Evolutionary conservation across 2,888 invertebrate genomes (phyloP).

Genomic region (Rugalucina vietnamica): DNA sequence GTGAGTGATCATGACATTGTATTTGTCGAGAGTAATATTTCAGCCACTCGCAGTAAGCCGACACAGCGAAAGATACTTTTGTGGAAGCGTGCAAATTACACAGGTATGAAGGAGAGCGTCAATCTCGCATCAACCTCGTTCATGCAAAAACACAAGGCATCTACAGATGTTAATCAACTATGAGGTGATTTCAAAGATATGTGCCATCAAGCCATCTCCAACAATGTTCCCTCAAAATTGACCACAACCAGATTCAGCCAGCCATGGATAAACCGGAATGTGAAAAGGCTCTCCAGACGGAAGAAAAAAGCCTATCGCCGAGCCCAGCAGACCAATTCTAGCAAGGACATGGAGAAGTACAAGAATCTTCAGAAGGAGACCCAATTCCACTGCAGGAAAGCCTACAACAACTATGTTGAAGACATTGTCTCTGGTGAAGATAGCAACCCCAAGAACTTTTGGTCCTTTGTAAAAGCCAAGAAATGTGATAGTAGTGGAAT

Average conservation of each 20-base stretch:
- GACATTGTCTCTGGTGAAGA: background rate
- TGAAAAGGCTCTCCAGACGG: background rate
- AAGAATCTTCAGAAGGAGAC: background rate
- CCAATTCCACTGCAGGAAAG: background rate
- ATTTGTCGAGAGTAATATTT: background rate
- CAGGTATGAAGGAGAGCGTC: background rate
- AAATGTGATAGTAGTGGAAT: background rate
- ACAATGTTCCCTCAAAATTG: background rate
- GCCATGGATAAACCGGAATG: background rate
- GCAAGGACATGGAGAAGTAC: background rate
- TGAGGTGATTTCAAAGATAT: background rate
- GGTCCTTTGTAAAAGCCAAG: background rate
- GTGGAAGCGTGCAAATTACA: background rate
- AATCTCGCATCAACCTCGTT: background rate
- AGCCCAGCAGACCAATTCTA: background rate
- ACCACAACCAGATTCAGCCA: background rate
- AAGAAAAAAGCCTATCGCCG: background rate
- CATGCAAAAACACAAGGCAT: background rate
- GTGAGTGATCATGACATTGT: slow-evolving; percentile 32
- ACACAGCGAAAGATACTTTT: background rate
- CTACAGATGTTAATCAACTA: background rate
- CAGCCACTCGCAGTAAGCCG: background rate
- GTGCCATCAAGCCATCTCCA: background rate
- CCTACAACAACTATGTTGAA: background rate
- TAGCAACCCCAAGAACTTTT: background rate